Evolutionary conservation across 2,888 invertebrate species (phyloP).

Genomic region (Aphodius granarius): DNA sequence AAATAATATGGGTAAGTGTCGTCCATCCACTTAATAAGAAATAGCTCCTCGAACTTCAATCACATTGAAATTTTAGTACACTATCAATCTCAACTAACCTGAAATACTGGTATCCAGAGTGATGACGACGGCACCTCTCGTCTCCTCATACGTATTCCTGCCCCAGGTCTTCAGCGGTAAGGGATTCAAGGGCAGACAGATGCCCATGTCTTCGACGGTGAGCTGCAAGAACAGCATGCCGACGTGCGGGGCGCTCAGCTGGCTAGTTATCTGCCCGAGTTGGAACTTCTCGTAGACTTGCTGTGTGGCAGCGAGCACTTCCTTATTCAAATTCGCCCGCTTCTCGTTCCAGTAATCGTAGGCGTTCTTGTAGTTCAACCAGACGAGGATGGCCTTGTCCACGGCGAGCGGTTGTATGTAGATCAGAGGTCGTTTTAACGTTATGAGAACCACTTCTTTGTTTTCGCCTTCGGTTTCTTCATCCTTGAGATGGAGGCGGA

Average conservation of each 20-base stretch:
- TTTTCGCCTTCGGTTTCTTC: constrained; percentile 85
- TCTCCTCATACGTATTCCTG: constrained; percentile 73
- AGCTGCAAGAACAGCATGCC: constrained; percentile 91
- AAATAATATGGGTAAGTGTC: no score
- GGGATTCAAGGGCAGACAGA: constrained; percentile 89
- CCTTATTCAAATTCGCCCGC: constrained; percentile 85
- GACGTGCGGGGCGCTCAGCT: constrained; percentile 74
- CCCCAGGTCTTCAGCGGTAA: constrained; percentile 72
- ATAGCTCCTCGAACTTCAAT: no score
- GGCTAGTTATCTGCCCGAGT: constrained; percentile 76
- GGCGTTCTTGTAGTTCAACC: constrained; percentile 99
- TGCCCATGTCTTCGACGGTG: constrained; percentile 95
- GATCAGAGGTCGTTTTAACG: constrained; percentile 88
- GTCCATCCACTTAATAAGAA: no score
- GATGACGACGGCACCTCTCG: constrained; percentile 90
- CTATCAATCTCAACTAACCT: constrained; percentile 41
- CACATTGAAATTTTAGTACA: no score
- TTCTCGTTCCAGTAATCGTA: constrained; percentile 99
- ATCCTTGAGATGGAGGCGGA: no score
- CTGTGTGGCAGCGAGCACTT: constrained; percentile 77
- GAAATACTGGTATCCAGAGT: constrained; percentile 96
- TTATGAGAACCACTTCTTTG: constrained; percentile 87
- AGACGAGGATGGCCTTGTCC: constrained; percentile 96
- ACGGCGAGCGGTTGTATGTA: constrained; percentile 97
- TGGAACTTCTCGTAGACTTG: constrained; percentile 76